Evolutionary conservation across 2,113 vertebrate species (phyloP).

Genomic region (Ochotona princeps): DNA sequence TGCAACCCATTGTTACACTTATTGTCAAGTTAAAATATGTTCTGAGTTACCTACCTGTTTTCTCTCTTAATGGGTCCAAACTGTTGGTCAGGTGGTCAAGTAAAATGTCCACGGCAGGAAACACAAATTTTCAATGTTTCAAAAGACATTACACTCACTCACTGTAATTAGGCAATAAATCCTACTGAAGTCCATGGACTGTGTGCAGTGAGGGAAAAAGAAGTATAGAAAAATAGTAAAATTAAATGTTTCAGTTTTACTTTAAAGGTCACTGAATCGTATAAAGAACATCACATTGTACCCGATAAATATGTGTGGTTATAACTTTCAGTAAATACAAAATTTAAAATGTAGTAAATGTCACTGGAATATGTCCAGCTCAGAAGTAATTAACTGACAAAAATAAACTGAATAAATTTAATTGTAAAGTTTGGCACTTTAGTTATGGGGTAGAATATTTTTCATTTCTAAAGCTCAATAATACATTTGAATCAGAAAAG

Average conservation of each 20-base stretch:
- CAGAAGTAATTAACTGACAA: slow-evolving; percentile 3
- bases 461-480: not conserved
- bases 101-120: slow-evolving; percentile 61
- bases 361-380: slow-evolving; percentile 2
- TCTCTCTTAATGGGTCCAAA: slow-evolving; percentile 57
- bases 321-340: not conserved
- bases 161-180: slow-evolving; percentile 76
- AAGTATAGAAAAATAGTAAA: slow-evolving; percentile 59
- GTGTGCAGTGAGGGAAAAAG: slow-evolving; percentile 31
- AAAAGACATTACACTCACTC: slow-evolving; percentile 51
- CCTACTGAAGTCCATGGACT: slow-evolving; percentile 46
- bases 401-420: not conserved
- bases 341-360: not conserved
- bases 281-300: not conserved
- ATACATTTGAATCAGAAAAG: not conserved
- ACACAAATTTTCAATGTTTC: slow-evolving; percentile 63
- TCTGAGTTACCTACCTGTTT: slow-evolving; percentile 57
- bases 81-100: slow-evolving; percentile 45
- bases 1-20: slow-evolving; percentile 31
- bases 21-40: slow-evolving; percentile 62
- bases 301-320: not conserved
- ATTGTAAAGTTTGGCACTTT: not conserved
- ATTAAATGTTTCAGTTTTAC: slow-evolving; percentile 60
- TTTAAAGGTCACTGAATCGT: slow-evolving; percentile 48
- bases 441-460: too few species aligned